Evolutionary conservation across 92 coral and sea anemone genomes (phyloP), one percentile per base, ranked within the genome.

Genomic region (Blastomussa wellsi): DNA sequence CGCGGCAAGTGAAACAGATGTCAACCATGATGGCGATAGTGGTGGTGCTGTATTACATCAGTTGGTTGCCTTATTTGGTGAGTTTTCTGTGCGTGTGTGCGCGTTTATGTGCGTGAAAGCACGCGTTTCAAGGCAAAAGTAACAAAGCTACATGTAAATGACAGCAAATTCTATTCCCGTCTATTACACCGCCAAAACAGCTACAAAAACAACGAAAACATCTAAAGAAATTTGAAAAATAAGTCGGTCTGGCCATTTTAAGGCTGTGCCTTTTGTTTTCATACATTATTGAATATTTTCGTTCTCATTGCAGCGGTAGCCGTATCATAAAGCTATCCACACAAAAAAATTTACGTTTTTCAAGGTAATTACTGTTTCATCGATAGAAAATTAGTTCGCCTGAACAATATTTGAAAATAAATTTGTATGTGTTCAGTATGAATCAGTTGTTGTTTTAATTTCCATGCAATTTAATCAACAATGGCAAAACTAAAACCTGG

Each of bases 21-120:
- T 91, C 97, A 28, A 89, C 82, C 37, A 91, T 93, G 87, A 96
- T 94, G 99, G 99, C 89, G 2, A 86, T 93, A 6, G 98, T 96
- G 14, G 99, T 95, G 2, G 55, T 96, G 28, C 66, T 96, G 83
- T 96, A 96, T 76, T 96, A 96, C 51, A 57, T 95, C 87, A 95
- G 97, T 80, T 96, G 99, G 99, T 55, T 96, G 65, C 99, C 99
- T 31, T 95, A 95, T 82, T 88, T 96, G 99, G 99, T 96, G 75
- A 91, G 99, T 92, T 14, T 26, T 31, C 47, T 38, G 2, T 44
- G 77, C 77, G 75, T 19, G 42, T 67, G 60, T 66, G 67, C 66
- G 77, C 7, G 65, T 81, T 17, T 70, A 0, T 68, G 22, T 33
- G 32, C 12, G 44, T 68, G 32, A 4, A 28, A 26, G 39, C 41